A percentile compares a stretch with the other conserved stretches of the same genome.
These are phyloP conservation scores for Atopsyche davidsoni DNA, from an alignment of 1,140 invertebrate genomes.

Conservation along the genomic window DNA sequence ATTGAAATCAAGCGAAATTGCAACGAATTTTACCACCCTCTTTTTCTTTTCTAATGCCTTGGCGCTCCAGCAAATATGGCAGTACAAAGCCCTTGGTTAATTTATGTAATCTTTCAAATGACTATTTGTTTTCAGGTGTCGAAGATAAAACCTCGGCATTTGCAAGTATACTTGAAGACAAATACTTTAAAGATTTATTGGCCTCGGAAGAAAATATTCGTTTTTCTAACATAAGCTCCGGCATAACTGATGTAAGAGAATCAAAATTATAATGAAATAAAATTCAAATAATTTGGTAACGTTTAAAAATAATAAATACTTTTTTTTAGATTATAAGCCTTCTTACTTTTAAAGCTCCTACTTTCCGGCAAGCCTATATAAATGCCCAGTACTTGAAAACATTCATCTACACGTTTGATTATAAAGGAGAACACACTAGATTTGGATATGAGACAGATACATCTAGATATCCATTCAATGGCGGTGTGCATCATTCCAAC, in stretches of 20 bases:
- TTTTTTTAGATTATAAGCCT: conserved; percentile 12
- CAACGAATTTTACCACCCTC: too few species aligned
- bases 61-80: too few species aligned
- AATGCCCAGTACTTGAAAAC: conserved; percentile 1
- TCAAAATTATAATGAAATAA: neutral
- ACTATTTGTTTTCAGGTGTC: conserved; percentile 10
- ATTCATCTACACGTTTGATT: conserved; percentile 21
- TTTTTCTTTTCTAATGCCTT: too few species aligned
- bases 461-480: conserved; percentile 39
- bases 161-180: conserved; percentile 13
- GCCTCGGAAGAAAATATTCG: conserved; percentile 7
- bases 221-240: conserved; percentile 8
- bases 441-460: conserved; percentile 40
- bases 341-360: conserved; percentile 16
- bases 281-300: neutral
- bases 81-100: too few species aligned
- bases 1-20: too few species aligned
- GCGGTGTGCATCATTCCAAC: conserved; percentile 40
- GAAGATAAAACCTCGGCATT: conserved; percentile 6
- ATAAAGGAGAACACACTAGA: conserved; percentile 21
- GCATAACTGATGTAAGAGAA: conserved; percentile 12
- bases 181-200: conserved; percentile 17
- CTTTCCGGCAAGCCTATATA: conserved; percentile 11
- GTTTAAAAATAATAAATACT: neutral
- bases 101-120: too few species aligned